phyloP scores from a whole-genome alignment of 2,797 vertebrate genomes.

The Helicolenus hilgendorfi region DNA sequence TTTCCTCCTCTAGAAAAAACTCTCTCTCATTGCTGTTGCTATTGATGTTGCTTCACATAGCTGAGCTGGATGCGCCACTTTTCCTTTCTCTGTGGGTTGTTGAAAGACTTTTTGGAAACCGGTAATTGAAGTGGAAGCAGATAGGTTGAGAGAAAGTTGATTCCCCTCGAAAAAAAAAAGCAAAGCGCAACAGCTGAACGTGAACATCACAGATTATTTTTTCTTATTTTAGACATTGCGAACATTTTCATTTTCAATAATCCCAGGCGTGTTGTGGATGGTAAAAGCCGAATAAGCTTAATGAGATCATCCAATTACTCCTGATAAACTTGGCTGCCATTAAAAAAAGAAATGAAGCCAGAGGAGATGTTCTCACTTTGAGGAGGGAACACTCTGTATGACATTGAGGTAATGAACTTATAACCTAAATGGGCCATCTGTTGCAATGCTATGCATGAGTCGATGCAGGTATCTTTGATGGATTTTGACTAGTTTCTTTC shows the following conservation, averaged over 20 bases:
- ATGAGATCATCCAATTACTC: constrained; percentile 17
- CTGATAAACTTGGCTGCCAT: constrained; percentile 12
- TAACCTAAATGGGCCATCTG: constrained; percentile 72
- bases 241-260: background rate
- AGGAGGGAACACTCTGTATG: constrained; percentile 44
- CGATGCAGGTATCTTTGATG: constrained; percentile 42
- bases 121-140: constrained; percentile 6
- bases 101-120: constrained; percentile 30
- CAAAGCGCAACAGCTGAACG: background rate
- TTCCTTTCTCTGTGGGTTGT: background rate
- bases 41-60: constrained; percentile 18
- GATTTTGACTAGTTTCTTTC: constrained; percentile 26
- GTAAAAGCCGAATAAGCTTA: background rate
- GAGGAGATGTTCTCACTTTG: constrained; percentile 30
- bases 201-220: background rate
- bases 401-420: constrained; percentile 70
- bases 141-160: background rate
- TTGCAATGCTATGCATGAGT: constrained; percentile 32
- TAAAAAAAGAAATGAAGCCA: constrained; percentile 15
- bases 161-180: background rate
- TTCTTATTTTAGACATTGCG: background rate
- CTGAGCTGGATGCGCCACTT: background rate
- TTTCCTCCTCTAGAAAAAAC: background rate
- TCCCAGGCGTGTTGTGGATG: background rate
- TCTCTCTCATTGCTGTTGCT: background rate